Evolutionary conservation across 2,888 invertebrate genomes (phyloP), one percentile per base, ranked within the genome.

Genomic region (Eremobia ochroleuca): DNA sequence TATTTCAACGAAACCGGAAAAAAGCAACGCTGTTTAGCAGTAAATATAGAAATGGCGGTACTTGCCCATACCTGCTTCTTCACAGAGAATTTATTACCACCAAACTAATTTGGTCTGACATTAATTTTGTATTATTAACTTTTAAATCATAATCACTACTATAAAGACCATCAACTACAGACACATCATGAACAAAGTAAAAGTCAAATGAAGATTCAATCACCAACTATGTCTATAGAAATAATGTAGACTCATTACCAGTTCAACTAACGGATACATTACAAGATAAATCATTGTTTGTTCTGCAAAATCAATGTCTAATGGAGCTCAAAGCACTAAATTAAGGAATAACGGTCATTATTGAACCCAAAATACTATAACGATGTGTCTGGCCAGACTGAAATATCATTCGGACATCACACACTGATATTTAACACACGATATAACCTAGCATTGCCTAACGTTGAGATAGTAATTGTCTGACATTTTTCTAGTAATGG

Each of bases 401-500:
- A 67, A 79, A 76, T 80, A 81, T 79, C 64, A 82, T 81, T 77
- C 73, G 71, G 59, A 81, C 77, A 65, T 66, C 67, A 28, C 59
- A 49, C 31, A 77, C 62, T 81, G 79, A 81, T 83, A 80, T 83
- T 87, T 88, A 88, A 85, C 78, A 79, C n/a, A 79, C 65, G 65
- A 75, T 78, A 77, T 61, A 81, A 81, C 71, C 80, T 77, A 79
- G 84, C 73, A 87, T 76, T 82, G 76, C 61, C 76, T 72, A 87
- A 83, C 61, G 46, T 21, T 43, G 25, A 82, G 43, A 76, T 77
- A 67, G 84, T 89, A 88, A 89, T 87, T 85, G 87, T 88, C 90
- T 87, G 89, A 82, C 87, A 89, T 89, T 89, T 89, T 87, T 89
- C 81, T 66, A 62, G 46, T 87, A 87, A 89, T 88, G 77, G 77